Evolutionary conservation across 1,140 invertebrate genomes (phyloP).

Genomic region (Magallana angulata): DNA sequence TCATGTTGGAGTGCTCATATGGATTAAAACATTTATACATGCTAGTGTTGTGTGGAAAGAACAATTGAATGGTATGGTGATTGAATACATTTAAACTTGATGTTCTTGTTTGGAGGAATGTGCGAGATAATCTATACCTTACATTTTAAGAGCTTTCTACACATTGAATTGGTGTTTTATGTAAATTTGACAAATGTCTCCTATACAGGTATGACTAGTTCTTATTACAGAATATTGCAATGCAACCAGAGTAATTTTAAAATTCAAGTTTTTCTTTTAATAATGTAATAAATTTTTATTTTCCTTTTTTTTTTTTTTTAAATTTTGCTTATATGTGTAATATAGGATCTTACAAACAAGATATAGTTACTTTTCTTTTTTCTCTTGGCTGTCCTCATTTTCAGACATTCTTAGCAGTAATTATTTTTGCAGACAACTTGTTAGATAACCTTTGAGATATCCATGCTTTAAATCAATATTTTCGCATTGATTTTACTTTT

Average conservation of each 20-base stretch:
- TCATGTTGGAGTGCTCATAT: conserved; percentile 9
- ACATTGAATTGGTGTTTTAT: background rate
- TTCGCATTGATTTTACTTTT: background rate
- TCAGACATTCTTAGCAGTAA: background rate
- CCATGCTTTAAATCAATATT: conserved; percentile 5
- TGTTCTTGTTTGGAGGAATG: background rate
- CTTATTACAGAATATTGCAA: background rate
- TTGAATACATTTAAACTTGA: background rate
- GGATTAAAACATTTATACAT: background rate
- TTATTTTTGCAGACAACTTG: background rate
- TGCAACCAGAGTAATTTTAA: background rate
- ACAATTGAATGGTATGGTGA: conserved; percentile 19
- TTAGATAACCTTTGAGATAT: background rate
- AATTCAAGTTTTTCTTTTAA: background rate
- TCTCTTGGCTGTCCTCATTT: background rate
- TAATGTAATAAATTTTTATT: background rate
- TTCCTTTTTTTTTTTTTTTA: too few relatives aligned
- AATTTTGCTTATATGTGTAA: too few relatives aligned
- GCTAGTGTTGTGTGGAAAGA: conserved; percentile 13
- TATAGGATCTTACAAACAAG: too few relatives aligned
- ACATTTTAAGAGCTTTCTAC: conserved; percentile 20
- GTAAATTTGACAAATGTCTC: background rate
- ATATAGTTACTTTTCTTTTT: background rate
- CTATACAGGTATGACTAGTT: background rate
- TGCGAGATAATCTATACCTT: background rate